phyloP scores from a whole-genome alignment of 2,113 vertebrate species.

The Plecotus auritus region DNA sequence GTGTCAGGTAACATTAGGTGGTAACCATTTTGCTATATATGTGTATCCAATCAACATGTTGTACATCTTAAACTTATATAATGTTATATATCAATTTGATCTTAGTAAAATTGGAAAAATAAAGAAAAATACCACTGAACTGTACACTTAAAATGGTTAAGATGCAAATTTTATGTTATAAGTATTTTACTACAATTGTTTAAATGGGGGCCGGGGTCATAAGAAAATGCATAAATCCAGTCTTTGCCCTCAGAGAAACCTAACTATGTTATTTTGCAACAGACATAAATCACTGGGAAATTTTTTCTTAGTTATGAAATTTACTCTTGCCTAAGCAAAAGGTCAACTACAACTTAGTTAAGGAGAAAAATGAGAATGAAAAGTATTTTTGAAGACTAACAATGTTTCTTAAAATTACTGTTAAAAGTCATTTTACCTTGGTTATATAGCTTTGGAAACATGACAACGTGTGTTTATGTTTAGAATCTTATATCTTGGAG shows the following conservation, averaged over 20 bases:
- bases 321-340: conserved; percentile 39
- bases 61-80: not conserved
- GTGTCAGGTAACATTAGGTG: not conserved
- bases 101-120: not conserved
- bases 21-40: not conserved
- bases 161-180: not conserved
- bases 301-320: conserved; percentile 44
- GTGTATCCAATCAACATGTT: not conserved
- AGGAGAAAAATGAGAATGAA: not conserved
- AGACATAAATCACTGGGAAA: not conserved
- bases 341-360: not conserved
- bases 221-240: not conserved
- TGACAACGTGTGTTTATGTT: not conserved
- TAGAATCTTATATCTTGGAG: not conserved
- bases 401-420: not conserved
- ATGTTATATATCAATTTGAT: not conserved
- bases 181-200: not conserved
- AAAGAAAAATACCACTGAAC: not conserved
- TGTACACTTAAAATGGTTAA: not conserved
- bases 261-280: conserved; percentile 41
- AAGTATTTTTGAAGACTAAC: conserved; percentile 9
- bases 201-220: rapidly evolving
- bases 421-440: conserved; percentile 10
- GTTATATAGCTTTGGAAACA: not conserved
- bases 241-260: not conserved